phyloP scores from a whole-genome alignment of 1,140 invertebrate genomes.

The Tetragonula clypearis region DNA sequence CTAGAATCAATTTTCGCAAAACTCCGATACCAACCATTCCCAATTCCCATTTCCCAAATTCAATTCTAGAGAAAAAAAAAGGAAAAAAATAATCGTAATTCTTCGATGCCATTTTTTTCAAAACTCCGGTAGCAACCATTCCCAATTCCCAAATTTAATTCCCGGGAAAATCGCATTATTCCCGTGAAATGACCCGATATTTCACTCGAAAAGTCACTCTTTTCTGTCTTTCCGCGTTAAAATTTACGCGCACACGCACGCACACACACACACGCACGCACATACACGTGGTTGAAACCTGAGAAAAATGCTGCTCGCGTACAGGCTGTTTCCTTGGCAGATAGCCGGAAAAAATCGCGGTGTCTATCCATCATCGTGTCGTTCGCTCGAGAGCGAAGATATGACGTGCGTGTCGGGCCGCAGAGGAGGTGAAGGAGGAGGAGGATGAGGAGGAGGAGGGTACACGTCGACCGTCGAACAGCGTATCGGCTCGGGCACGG shows the following conservation, averaged over 20 bases:
- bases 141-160: too few relatives aligned
- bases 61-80: too few relatives aligned
- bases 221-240: background rate
- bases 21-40: too few relatives aligned
- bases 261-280: background rate
- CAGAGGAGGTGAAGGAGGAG: background rate
- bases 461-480: constrained; percentile 37
- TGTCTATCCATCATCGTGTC: constrained; percentile 48
- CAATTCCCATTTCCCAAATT: too few relatives aligned
- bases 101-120: too few relatives aligned
- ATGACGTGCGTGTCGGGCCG: constrained; percentile 42
- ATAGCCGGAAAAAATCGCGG: constrained; percentile 31
- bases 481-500: constrained; percentile 43
- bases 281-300: too few relatives aligned
- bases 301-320: background rate
- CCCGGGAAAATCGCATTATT: too few relatives aligned
- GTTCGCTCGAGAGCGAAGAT: constrained; percentile 23
- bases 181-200: too few relatives aligned
- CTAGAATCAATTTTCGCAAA: too few relatives aligned
- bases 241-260: background rate
- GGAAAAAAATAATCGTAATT: too few relatives aligned
- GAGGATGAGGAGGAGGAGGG: background rate
- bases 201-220: too few relatives aligned
- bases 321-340: background rate
- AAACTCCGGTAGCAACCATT: too few relatives aligned